phyloP scores from a whole-genome alignment of 2,888 invertebrate species.

The Camptogramma bilineatum region DNA sequence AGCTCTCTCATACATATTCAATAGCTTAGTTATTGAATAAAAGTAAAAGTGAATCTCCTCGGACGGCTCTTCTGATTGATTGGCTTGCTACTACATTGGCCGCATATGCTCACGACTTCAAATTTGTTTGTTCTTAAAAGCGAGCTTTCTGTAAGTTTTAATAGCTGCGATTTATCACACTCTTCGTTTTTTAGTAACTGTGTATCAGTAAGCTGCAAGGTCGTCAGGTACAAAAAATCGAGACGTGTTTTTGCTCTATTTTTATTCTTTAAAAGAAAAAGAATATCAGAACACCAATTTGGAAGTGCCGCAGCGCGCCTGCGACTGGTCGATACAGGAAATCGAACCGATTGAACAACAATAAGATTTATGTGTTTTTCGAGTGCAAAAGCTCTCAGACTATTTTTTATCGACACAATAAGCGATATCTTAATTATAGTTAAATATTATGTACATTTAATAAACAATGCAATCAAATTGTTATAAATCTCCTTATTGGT shows the following conservation, averaged over 20 bases:
- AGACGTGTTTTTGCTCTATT: conserved; percentile 80
- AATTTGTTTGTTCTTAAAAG: conserved; percentile 55
- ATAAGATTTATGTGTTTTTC: conserved; percentile 80
- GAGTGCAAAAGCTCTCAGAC: conserved; percentile 58
- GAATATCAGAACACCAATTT: conserved; percentile 81
- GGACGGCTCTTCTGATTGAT: conserved; percentile 66
- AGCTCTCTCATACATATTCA: conserved; percentile 72
- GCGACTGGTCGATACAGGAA: conserved; percentile 81
- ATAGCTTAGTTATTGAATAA: conserved; percentile 73
- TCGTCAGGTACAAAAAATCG: conserved; percentile 75
- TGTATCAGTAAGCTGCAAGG: conserved; percentile 82
- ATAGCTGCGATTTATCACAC: conserved; percentile 74
- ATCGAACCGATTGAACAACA: conserved; percentile 77
- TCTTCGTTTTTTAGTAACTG: conserved; percentile 77
- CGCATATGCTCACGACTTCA: conserved; percentile 59
- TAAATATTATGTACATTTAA: conserved; percentile 14
- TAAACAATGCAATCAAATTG: neutral
- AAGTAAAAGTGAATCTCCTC: conserved; percentile 79
- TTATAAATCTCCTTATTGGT: conserved; percentile 19
- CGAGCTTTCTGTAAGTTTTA: conserved; percentile 52
- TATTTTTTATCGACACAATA: conserved; percentile 40
- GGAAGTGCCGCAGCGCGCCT: conserved; percentile 68
- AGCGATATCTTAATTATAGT: conserved; percentile 41
- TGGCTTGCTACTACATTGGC: conserved; percentile 54
- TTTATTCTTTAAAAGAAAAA: conserved; percentile 76